Percentiles rank a stretch among this genome's conserved stretches.
These are phyloP conservation scores for Ploceus nigricollis DNA, from an alignment of 2,113 vertebrate genomes.

Conservation along the genomic window DNA sequence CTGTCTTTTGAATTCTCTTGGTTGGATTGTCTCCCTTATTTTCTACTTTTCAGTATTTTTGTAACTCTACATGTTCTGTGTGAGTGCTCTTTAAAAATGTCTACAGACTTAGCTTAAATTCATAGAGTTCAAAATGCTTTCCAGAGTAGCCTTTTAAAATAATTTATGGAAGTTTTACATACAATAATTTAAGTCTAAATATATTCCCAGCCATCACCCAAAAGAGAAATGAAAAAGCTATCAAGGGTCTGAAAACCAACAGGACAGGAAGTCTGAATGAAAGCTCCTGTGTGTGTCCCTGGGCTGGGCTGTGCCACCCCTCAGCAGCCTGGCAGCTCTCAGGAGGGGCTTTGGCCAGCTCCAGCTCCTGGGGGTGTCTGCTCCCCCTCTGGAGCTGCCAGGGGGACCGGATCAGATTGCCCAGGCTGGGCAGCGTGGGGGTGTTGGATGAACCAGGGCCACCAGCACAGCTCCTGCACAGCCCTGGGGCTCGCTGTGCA, in stretches of 20 bases:
- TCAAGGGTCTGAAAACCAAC: neutral
- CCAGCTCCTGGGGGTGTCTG: neutral
- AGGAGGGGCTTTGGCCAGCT: neutral
- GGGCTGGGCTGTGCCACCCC: rapidly evolving
- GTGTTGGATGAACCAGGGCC: neutral
- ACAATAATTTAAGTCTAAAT: neutral
- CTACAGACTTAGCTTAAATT: neutral
- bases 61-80: neutral
- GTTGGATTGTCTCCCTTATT: neutral
- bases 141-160: neutral
- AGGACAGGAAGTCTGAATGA: neutral
- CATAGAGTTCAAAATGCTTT: neutral
- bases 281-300: rapidly evolving
- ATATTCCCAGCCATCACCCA: neutral
- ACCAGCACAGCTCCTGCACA: neutral
- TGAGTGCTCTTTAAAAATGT: neutral
- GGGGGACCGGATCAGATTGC: rapidly evolving
- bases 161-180: neutral
- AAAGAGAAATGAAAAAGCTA: neutral
- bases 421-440: neutral
- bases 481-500: neutral
- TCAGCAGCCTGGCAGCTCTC: rapidly evolving
- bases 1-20: neutral
- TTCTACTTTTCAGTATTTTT: neutral
- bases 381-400: neutral